A percentile compares a stretch with the other conserved stretches of the same genome.
Evolutionary conservation across 92 coral and sea anemone species (phyloP).

Genomic region (Zoanthus sansibaricus): DNA sequence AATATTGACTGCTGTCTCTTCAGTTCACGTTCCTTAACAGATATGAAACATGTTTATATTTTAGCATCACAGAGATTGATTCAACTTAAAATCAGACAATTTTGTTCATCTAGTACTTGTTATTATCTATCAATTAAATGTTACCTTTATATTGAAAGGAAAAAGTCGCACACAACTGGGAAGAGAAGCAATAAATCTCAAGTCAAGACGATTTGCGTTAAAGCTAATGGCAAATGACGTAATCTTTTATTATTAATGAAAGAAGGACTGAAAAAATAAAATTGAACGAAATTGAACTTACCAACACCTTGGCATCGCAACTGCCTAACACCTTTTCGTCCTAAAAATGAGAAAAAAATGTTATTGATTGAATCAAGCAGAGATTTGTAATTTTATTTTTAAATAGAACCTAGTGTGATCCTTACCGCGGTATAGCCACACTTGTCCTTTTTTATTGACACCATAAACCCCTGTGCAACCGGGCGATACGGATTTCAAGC

Average conservation of each 20-base stretch:
- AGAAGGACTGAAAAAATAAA: no score
- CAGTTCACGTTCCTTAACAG: slow-evolving; percentile 89
- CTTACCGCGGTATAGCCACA: background rate
- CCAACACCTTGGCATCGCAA: background rate
- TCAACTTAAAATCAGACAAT: background rate
- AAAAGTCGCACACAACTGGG: no score
- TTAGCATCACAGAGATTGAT: background rate
- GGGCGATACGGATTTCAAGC: background rate
- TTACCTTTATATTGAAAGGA: no score
- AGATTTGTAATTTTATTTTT: no score
- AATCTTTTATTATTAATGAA: no score
- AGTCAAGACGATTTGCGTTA: no score
- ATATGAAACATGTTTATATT: background rate
- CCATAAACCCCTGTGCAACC: background rate
- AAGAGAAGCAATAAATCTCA: no score
- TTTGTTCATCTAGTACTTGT: no score
- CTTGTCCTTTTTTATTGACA: background rate
- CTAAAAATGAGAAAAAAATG: background rate
- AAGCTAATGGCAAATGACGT: no score
- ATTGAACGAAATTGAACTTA: background rate
- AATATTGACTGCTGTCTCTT: slow-evolving; percentile 93
- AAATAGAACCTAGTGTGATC: background rate
- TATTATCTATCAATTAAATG: no score
- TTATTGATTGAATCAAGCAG: background rate
- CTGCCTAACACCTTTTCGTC: background rate